Evolutionary conservation across 2,888 invertebrate genomes (phyloP).

Genomic region (Ophraella communa): DNA sequence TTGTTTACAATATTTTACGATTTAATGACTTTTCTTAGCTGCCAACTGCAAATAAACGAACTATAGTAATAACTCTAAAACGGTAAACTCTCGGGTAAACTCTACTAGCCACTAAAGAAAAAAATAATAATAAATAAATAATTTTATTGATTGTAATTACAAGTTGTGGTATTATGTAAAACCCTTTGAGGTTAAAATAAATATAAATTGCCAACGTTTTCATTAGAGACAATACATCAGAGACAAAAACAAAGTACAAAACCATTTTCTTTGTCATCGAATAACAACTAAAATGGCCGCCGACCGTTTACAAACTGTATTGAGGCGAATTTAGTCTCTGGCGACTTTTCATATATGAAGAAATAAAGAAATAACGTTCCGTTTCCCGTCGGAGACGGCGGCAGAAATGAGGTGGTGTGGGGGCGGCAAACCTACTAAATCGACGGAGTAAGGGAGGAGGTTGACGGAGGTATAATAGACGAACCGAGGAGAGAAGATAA

Average conservation of each 20-base stretch:
- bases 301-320: conserved; percentile 6
- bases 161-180: too few species aligned
- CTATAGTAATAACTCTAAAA: too few species aligned
- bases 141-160: too few species aligned
- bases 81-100: too few species aligned
- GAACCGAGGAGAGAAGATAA: conserved; percentile 46
- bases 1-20: too few species aligned
- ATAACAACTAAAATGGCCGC: conserved; percentile 10
- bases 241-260: background rate
- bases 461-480: conserved; percentile 42
- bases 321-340: conserved; percentile 1
- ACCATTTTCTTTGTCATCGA: background rate
- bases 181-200: too few species aligned
- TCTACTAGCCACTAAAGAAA: too few species aligned
- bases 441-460: conserved; percentile 14
- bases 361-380: conserved; percentile 16
- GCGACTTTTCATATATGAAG: conserved; percentile 16
- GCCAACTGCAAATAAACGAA: too few species aligned
- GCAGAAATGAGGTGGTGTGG: conserved; percentile 22
- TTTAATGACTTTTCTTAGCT: too few species aligned
- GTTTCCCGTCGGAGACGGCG: conserved; percentile 4
- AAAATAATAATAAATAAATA: too few species aligned
- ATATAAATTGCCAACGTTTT: background rate
- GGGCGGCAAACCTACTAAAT: conserved; percentile 10
- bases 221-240: background rate